These are phyloP conservation scores for Scaptodrosophila lebanonensis DNA, from an alignment of 1,140 invertebrate genomes.

Conservation along the genomic window DNA sequence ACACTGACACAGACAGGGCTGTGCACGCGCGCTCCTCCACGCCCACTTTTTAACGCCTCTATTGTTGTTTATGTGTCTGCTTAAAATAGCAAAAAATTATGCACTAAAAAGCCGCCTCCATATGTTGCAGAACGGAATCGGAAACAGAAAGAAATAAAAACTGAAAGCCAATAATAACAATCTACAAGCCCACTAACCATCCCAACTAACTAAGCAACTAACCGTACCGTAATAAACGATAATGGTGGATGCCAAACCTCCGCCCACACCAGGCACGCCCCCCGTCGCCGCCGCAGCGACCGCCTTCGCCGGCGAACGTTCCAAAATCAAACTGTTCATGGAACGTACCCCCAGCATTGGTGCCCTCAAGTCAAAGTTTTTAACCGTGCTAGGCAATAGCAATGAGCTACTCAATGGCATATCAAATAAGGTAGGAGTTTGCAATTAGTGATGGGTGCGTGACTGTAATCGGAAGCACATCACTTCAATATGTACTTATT, in stretches of 20 bases:
- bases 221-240: neutral
- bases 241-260: slow-evolving; percentile 63
- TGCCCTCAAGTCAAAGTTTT: slow-evolving; percentile 77
- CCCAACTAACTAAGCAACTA: neutral
- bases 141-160: slow-evolving; percentile 2
- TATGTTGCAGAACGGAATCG: too few species aligned
- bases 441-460: slow-evolving; percentile 2
- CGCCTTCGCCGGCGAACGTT: slow-evolving; percentile 67
- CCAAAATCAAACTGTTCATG: slow-evolving; percentile 77
- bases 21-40: slow-evolving; percentile 3
- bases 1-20: too few species aligned
- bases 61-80: slow-evolving; percentile 6
- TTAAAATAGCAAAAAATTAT: slow-evolving; percentile 32
- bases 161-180: neutral
- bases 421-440: slow-evolving; percentile 74
- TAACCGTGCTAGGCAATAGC: slow-evolving; percentile 77
- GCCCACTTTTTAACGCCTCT: slow-evolving; percentile 31
- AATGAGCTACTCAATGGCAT: slow-evolving; percentile 77
- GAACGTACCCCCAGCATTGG: slow-evolving; percentile 76
- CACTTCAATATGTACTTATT: too few species aligned
- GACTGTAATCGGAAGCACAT: neutral
- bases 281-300: slow-evolving; percentile 36
- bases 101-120: too few species aligned
- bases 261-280: slow-evolving; percentile 48
- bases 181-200: neutral